Percentiles rank a stretch among this genome's conserved stretches.
phyloP scores from a whole-genome alignment of 2,888 invertebrate genomes.

The Saturnia pavonia region DNA sequence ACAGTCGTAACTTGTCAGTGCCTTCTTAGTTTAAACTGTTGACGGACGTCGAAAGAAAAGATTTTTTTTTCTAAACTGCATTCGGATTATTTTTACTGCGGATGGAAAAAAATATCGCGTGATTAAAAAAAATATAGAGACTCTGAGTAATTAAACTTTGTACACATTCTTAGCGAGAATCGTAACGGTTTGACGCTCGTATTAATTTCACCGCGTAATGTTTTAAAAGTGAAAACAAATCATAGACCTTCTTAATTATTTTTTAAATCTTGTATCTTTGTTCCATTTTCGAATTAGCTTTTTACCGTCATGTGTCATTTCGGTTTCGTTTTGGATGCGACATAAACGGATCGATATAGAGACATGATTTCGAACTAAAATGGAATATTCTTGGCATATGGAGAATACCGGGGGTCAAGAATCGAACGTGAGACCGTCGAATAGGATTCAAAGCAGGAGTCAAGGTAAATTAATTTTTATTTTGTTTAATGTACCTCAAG shows the following conservation, averaged over 20 bases:
- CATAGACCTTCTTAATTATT: slow-evolving; percentile 13
- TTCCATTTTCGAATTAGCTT: slow-evolving; percentile 24
- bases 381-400: slow-evolving; percentile 79
- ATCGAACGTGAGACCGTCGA: slow-evolving; percentile 44
- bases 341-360: slow-evolving; percentile 32
- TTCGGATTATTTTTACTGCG: slow-evolving; percentile 27
- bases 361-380: slow-evolving; percentile 44
- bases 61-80: slow-evolving; percentile 34
- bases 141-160: slow-evolving; percentile 1
- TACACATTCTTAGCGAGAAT: slow-evolving; percentile 23
- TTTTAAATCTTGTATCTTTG: background rate
- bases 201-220: slow-evolving; percentile 50
- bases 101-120: slow-evolving; percentile 12
- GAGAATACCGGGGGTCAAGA: slow-evolving; percentile 63
- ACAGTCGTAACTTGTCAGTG: slow-evolving; percentile 61
- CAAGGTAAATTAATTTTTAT: slow-evolving; percentile 53
- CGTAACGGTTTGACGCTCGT: slow-evolving; percentile 43
- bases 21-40: slow-evolving; percentile 68
- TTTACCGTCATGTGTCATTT: slow-evolving; percentile 46
- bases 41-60: slow-evolving; percentile 64
- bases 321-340: slow-evolving; percentile 47
- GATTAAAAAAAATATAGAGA: slow-evolving; percentile 15
- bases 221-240: slow-evolving; percentile 31
- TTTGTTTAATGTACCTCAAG: too few relatives aligned
- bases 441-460: slow-evolving; percentile 50